Evolutionary conservation across 2,797 vertebrate species (phyloP), one percentile per base, ranked within the genome.

Genomic region (Heterohyrax brucei): DNA sequence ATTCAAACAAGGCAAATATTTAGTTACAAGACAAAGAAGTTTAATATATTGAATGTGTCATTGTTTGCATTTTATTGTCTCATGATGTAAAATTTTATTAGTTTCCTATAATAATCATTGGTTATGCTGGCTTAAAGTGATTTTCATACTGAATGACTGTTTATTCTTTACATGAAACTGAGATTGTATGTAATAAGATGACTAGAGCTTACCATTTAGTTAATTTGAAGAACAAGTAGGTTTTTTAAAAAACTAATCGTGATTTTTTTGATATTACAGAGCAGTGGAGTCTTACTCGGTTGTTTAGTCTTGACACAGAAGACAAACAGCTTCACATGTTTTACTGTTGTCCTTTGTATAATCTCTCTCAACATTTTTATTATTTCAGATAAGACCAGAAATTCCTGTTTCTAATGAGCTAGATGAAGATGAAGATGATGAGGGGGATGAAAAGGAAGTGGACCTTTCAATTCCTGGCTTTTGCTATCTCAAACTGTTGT

Each of bases 401-500:
- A 14, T 93, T 59, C 97, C 91, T 28, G 83, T 81, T 18, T 59
- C 96, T 53, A 97, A 98, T 76, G 98, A 99, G 3, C 87, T 93
- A 13, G 98, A 98, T 7, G 95, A 98, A 77, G 97, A 98, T 48
- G 98, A 98, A 33, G 98, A 98, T 10, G 98, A 98, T 26, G 98
- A 99, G 3, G 98, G 98, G 16, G 98, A 98, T 3, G 98, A 99
- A 46, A 97, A 98, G 44, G 98, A 99, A 19, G 80, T 97, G 73
- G 99, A 99, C 97, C 98, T 99, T 7, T 99, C 98, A 19, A 94
- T 99, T 77, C 99, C 99, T 0, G 99, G 99, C 22, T 97, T 97
- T 56, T 99, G 99, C 1, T 99, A 99, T 93, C 97, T 99, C 85
- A 99, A 99, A 94, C 98, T 99, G 10, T 92, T 99, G 97, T 96